Conservation (phyloP, 2,113 vertebrate species). For the Sakesphorus luctuosus region DNA sequence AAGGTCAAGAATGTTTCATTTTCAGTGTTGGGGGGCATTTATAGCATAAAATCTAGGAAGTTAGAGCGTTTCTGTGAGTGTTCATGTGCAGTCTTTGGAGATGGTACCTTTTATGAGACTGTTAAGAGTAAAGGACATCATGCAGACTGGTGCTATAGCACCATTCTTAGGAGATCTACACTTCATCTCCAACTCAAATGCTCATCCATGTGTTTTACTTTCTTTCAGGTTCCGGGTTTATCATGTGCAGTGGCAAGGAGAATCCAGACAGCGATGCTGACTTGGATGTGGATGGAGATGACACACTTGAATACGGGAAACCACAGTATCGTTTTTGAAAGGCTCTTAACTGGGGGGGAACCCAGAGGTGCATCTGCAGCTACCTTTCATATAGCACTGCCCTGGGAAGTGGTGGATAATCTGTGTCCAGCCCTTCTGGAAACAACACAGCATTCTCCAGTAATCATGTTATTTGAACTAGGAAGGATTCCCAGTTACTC, state of each 20-base stretch:
- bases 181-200: background rate
- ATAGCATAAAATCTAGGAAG: background rate
- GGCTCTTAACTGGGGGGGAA: background rate
- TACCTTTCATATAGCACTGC: background rate
- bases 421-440: background rate
- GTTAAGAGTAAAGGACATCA: background rate
- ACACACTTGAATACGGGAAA: constrained; percentile 98
- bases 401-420: background rate
- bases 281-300: constrained; percentile 97
- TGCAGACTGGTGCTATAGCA: background rate
- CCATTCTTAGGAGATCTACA: background rate
- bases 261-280: constrained; percentile 96
- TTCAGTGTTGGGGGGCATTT: background rate
- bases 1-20: background rate
- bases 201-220: background rate
- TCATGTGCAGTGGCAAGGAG: constrained; percentile 96
- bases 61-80: background rate
- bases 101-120: background rate
- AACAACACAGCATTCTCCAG: background rate
- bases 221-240: constrained; percentile 91
- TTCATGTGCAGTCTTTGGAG: background rate
- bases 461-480: background rate
- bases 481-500: background rate
- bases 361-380: background rate
- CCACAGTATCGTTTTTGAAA: constrained; percentile 93